A percentile compares a stretch with the other conserved stretches of the same genome.
Conservation (phyloP, 2,797 vertebrate genomes). For the Botia almorhae region DNA sequence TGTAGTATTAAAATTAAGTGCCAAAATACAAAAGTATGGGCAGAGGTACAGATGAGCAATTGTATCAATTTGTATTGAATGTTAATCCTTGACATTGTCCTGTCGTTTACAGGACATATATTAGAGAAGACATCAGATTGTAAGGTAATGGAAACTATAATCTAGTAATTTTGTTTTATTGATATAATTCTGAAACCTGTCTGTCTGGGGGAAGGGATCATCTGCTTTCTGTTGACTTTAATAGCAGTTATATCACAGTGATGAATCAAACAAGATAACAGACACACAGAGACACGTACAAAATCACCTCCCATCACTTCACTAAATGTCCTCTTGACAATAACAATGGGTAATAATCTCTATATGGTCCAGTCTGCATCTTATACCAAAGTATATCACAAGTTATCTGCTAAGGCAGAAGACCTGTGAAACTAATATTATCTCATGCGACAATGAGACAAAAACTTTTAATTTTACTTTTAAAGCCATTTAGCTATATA, state of each 20-base stretch:
- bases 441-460: background rate
- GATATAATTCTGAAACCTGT: background rate
- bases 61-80: background rate
- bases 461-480: background rate
- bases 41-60: background rate
- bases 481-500: background rate
- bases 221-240: background rate
- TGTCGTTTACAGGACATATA: background rate
- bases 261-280: background rate
- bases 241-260: background rate
- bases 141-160: background rate
- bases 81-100: background rate
- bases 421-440: background rate
- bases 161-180: background rate
- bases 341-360: background rate
- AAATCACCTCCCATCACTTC: background rate
- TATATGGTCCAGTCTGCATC: background rate
- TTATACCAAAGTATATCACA: too few relatives aligned
- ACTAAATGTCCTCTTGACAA: conserved; percentile 11
- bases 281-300: background rate
- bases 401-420: background rate
- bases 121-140: too few relatives aligned
- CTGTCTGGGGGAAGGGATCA: too few relatives aligned
- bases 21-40: background rate
- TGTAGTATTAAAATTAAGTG: background rate